Evolutionary conservation across 1,140 invertebrate genomes (phyloP).

Genomic region (Calephelis virginiensis): DNA sequence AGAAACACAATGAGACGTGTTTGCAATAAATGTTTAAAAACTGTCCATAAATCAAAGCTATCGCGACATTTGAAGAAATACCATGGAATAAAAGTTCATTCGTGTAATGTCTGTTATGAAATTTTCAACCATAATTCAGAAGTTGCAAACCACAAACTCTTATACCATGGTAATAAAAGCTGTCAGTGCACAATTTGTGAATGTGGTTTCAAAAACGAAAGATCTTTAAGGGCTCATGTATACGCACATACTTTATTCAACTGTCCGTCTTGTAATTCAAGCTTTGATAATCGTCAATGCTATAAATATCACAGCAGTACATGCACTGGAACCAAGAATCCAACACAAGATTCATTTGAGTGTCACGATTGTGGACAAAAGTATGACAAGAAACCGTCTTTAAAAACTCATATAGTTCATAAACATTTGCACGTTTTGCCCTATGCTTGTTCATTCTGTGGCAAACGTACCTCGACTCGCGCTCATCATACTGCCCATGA

Average conservation of each 20-base stretch:
- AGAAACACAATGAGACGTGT: constrained; percentile 42
- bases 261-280: constrained; percentile 43
- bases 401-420: constrained; percentile 65
- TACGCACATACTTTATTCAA: constrained; percentile 52
- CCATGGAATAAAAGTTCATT: constrained; percentile 33
- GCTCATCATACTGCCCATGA: constrained; percentile 64
- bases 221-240: constrained; percentile 47
- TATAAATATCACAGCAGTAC: constrained; percentile 44
- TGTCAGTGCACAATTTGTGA: constrained; percentile 46
- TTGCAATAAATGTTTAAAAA: constrained; percentile 40
- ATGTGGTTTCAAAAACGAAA: constrained; percentile 39
- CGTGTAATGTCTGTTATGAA: constrained; percentile 44
- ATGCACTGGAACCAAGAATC: constrained; percentile 31
- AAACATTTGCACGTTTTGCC: constrained; percentile 69
- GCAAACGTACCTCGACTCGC: constrained; percentile 62
- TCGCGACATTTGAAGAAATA: constrained; percentile 37
- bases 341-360: constrained; percentile 36
- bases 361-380: constrained; percentile 62
- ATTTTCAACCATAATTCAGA: constrained; percentile 33
- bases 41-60: constrained; percentile 39
- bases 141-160: constrained; percentile 32
- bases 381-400: constrained; percentile 59
- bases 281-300: constrained; percentile 56
- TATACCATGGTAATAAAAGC: constrained; percentile 26
- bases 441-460: constrained; percentile 61